Evolutionary conservation across 2,888 invertebrate genomes (phyloP), one percentile per base, ranked within the genome.

Genomic region (Empis livida): DNA sequence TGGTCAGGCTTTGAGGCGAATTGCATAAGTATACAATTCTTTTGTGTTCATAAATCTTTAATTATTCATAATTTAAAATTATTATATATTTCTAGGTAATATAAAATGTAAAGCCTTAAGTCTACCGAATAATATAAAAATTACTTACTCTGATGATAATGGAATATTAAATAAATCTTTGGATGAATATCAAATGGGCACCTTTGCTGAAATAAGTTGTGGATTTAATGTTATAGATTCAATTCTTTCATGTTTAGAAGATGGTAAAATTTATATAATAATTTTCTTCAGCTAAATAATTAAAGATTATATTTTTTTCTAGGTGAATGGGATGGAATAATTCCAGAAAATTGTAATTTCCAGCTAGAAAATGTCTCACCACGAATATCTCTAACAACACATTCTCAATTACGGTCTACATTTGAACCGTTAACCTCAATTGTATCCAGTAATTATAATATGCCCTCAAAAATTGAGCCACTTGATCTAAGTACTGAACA

Each of bases 1-100:
- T 83, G 83, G 83, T 74, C 73, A 49, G 79, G 79, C 1, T 59
- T 71, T 13, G 71, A 72, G 32, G 77, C 80, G 2, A 62, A 71
- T 52, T 83, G 83, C 57, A 64, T 73, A 60, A 78, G 80, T 77
- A 50, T 49, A 23, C 13, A 35, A 35, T 35, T 13, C 9, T 10
- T 5, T 13, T 32, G 13, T 32, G 13, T 32, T 32, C n/a, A n/a
- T n/a, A n/a, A n/a, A n/a, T n/a, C n/a, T n/a, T n/a, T n/a, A n/a
- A n/a, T n/a, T n/a, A n/a, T n/a, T n/a, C n/a, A n/a, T n/a, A n/a
- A n/a, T n/a, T n/a, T n/a, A n/a, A n/a, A n/a, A n/a, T n/a, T n/a
- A n/a, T 13, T 6, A 35, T 8, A 35, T 13, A 35, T 5, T 14
- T 35, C 10, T n/a, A 47, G 54, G 49, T 61, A 64, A 62, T 23